These are phyloP conservation scores for Charina bottae DNA, from an alignment of 2,113 vertebrate species.

Conservation along the genomic window DNA sequence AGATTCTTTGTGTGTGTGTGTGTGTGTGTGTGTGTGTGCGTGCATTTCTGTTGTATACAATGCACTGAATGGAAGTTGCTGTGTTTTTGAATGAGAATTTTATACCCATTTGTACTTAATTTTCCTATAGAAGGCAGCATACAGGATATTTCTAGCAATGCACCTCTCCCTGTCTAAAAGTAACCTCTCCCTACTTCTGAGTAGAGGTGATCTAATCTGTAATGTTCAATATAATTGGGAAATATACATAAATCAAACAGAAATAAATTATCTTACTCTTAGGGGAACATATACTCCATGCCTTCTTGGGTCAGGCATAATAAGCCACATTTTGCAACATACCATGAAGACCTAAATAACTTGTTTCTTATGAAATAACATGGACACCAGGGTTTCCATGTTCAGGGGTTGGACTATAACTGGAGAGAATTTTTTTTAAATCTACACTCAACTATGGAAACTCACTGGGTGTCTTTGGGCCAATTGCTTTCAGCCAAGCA, in stretches of 20 bases:
- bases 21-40: too few species aligned
- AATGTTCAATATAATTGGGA: background rate
- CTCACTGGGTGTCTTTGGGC: background rate
- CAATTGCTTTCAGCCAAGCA: background rate
- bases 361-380: background rate
- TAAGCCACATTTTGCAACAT: slow-evolving; percentile 5
- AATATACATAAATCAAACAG: background rate
- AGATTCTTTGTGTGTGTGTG: too few species aligned
- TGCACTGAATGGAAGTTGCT: background rate
- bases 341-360: background rate
- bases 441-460: too few species aligned
- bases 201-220: background rate
- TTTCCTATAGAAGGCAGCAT: background rate
- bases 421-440: background rate
- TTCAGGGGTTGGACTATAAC: background rate
- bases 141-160: background rate
- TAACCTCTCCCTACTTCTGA: background rate
- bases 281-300: accelerated
- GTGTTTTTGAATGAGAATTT: background rate
- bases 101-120: background rate
- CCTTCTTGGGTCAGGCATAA: background rate
- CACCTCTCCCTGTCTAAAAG: background rate
- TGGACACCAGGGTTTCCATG: background rate
- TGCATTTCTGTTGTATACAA: background rate
- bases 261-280: background rate